These are phyloP conservation scores for Lacanobia wlatinum DNA, from an alignment of 2,888 invertebrate species.

Conservation along the genomic window DNA sequence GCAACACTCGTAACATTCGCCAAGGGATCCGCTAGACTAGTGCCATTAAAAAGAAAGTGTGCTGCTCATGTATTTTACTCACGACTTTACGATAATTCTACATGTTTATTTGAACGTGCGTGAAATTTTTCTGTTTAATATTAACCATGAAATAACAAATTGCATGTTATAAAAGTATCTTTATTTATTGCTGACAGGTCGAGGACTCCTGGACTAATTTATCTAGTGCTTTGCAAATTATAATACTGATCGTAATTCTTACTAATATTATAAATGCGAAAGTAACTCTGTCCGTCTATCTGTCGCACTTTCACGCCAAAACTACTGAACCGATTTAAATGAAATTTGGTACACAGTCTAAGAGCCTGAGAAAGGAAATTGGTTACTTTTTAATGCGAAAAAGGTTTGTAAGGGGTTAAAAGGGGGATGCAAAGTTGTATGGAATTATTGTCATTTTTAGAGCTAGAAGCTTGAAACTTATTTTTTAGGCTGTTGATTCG, in stretches of 20 bases:
- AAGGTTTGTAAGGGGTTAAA: too few species aligned
- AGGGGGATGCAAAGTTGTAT: too few species aligned
- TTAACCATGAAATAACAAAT: conserved; percentile 15
- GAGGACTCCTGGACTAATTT: conserved; percentile 11
- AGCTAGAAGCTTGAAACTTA: too few species aligned
- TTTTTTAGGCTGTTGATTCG: too few species aligned
- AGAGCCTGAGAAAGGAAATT: too few species aligned
- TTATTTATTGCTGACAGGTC: conserved; percentile 5
- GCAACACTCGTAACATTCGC: conserved; percentile 65
- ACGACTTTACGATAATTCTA: conserved; percentile 42
- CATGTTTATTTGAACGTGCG: conserved; percentile 33
- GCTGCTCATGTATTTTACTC: conserved; percentile 43
- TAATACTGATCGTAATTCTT: neutral
- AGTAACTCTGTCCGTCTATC: too few species aligned
- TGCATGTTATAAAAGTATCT: conserved; percentile 2
- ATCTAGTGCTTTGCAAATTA: neutral
- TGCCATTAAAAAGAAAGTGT: conserved; percentile 61
- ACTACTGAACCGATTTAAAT: too few species aligned
- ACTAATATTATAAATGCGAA: too few species aligned
- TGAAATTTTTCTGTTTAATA: conserved; percentile 18
- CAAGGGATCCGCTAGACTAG: conserved; percentile 62
- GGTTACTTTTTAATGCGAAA: too few species aligned
- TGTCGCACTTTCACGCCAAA: too few species aligned
- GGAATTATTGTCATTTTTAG: too few species aligned
- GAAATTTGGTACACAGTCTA: too few species aligned